These are phyloP conservation scores for Neoaliturus tenellus DNA, from an alignment of 2,888 invertebrate genomes.

Conservation along the genomic window DNA sequence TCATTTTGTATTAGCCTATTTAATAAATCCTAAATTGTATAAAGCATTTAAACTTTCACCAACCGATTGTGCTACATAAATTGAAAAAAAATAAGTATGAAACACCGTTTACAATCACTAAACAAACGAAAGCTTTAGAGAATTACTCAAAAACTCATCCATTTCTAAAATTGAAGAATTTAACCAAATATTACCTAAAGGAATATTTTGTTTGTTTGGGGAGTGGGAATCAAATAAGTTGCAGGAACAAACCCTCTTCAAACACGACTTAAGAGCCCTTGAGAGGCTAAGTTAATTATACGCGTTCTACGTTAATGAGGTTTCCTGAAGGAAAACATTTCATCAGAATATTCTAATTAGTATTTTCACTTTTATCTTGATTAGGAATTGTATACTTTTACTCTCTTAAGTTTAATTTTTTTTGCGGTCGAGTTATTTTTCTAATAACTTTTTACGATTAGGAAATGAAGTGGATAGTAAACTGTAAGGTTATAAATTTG, in stretches of 20 bases:
- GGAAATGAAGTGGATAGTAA: too few species aligned
- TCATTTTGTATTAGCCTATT: too few species aligned
- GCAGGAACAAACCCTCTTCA: slow-evolving; percentile 37
- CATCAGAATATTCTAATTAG: slow-evolving; percentile 22
- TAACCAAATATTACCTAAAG: background rate
- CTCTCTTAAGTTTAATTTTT: background rate
- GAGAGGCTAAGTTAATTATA: slow-evolving; percentile 39
- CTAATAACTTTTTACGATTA: background rate
- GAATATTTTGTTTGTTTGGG: slow-evolving; percentile 16
- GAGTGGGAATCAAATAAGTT: slow-evolving; percentile 23
- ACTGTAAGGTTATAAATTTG: too few species aligned
- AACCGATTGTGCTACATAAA: too few species aligned
- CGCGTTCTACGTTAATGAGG: slow-evolving; percentile 42
- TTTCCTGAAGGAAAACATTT: slow-evolving; percentile 37
- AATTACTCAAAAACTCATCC: background rate
- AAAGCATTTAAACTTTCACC: too few species aligned
- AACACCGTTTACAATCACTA: too few species aligned
- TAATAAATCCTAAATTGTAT: too few species aligned
- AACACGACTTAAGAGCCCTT: slow-evolving; percentile 44
- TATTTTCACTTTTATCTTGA: slow-evolving; percentile 38
- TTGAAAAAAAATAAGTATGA: too few species aligned
- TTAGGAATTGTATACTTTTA: slow-evolving; percentile 20
- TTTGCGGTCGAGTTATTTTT: background rate
- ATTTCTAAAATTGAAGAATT: background rate
- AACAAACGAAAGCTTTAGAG: too few species aligned